phyloP scores from a whole-genome alignment of 2,888 invertebrate species.

The Holacanthella duospinosa region DNA sequence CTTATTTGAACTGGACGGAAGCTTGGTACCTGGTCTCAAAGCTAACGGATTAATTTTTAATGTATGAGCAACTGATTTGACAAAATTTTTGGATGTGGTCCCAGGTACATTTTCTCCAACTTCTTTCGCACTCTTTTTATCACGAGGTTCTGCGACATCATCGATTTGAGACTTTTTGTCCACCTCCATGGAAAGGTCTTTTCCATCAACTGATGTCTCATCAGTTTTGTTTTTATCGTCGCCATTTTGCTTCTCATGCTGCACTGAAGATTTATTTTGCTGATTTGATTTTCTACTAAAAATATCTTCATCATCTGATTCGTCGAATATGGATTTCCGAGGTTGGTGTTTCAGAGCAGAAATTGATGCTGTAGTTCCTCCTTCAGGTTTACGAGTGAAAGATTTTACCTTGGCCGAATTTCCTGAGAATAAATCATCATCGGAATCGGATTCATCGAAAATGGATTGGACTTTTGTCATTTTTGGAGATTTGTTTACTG shows the following conservation, averaged over 20 bases:
- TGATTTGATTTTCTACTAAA: no score
- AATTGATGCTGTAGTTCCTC: no score
- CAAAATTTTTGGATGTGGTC: background rate
- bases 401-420: no score
- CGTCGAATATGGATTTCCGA: background rate
- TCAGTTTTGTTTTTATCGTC: background rate
- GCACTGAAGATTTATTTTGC: no score
- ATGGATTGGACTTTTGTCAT: constrained; percentile 7
- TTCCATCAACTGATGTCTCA: no score
- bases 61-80: background rate
- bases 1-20: constrained; percentile 3
- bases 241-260: background rate
- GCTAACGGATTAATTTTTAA: constrained; percentile 31
- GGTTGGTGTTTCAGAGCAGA: background rate
- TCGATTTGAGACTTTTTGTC: no score
- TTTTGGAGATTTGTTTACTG: background rate
- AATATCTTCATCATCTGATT: constrained; percentile 7
- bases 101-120: background rate
- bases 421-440: constrained; percentile 26
- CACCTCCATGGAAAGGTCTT: no score
- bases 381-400: no score
- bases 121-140: background rate
- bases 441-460: constrained; percentile 26
- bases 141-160: no score
- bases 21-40: constrained; percentile 24